phyloP scores from a whole-genome alignment of 2,797 vertebrate species.

The Etheostoma perlongum region DNA sequence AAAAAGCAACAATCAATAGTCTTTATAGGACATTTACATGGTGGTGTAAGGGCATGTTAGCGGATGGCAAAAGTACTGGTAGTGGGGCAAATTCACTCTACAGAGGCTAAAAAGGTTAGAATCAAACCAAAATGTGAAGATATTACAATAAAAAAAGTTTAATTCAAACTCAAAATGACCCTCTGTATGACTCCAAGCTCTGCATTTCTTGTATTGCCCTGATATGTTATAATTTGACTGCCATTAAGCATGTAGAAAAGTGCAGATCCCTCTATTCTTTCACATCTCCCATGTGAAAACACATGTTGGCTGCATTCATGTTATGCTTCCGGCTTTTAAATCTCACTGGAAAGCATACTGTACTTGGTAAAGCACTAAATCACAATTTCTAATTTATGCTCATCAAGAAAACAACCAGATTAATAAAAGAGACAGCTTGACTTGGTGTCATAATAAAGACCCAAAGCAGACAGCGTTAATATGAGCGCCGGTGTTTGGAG shows the following conservation, averaged over 20 bases:
- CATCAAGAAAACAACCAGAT: not conserved
- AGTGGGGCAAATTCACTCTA: constrained; percentile 1
- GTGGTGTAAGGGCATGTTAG: constrained; percentile 33
- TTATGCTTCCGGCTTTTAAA: not conserved
- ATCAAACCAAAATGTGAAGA: not conserved
- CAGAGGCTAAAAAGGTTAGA: not conserved
- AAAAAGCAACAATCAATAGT: constrained; percentile 31
- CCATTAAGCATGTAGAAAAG: constrained; percentile 28
- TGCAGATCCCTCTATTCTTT: constrained; percentile 21
- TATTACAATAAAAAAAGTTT: no score
- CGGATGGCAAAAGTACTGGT: constrained; percentile 20
- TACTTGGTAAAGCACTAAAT: not conserved
- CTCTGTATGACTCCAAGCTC: not conserved
- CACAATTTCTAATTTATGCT: not conserved
- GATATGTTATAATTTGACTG: not conserved
- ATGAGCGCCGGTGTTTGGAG: not conserved
- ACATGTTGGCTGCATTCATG: constrained; percentile 7
- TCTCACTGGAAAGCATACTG: not conserved
- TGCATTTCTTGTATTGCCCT: not conserved
- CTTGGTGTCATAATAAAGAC: constrained; percentile 11
- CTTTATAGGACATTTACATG: constrained; percentile 26
- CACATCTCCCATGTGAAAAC: constrained; percentile 25
- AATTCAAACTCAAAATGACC: not conserved
- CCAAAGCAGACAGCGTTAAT: constrained; percentile 35
- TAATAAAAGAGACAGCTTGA: constrained; percentile 12